A percentile compares a stretch with the other conserved stretches of the same genome.
phyloP scores from a whole-genome alignment of 2,888 invertebrate species.

The Drosophila percnosoma region DNA sequence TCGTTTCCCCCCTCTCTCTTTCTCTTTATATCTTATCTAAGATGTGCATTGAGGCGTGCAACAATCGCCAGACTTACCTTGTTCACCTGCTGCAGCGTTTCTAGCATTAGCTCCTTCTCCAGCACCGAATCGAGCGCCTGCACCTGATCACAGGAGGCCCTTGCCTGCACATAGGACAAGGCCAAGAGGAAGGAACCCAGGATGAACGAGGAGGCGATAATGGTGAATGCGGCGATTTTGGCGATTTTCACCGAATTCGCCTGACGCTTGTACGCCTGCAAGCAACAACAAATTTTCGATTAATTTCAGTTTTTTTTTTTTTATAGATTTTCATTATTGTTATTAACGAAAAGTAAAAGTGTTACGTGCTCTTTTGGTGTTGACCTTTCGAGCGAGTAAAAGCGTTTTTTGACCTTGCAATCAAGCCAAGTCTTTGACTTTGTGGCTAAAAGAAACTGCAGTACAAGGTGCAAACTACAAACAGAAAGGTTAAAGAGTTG shows the following conservation, averaged over 20 bases:
- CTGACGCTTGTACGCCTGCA: conserved; percentile 91
- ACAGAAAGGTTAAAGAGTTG: conserved; percentile 15
- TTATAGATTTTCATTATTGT: neutral
- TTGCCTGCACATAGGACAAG: conserved; percentile 93
- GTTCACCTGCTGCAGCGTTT: conserved; percentile 90
- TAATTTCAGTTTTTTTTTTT: neutral
- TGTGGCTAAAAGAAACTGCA: conserved; percentile 18
- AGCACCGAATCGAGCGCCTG: conserved; percentile 89
- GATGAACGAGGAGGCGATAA: conserved; percentile 92
- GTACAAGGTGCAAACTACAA: conserved; percentile 51
- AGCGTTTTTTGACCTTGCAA: conserved; percentile 51
- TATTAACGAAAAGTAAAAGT: conserved; percentile 30
- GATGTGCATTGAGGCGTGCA: conserved; percentile 54
- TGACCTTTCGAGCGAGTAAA: conserved; percentile 57
- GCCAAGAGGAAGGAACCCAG: conserved; percentile 93
- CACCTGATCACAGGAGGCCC: conserved; percentile 91
- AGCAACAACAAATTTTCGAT: conserved; percentile 36
- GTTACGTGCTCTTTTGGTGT: conserved; percentile 45
- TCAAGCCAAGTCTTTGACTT: conserved; percentile 31
- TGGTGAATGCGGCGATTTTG: conserved; percentile 92
- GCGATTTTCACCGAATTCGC: conserved; percentile 94
- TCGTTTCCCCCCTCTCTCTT: neutral
- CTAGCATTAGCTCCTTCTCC: conserved; percentile 89
- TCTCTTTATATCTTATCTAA: neutral
- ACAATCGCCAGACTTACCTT: conserved; percentile 76